phyloP scores from a whole-genome alignment of 2,113 vertebrate genomes.

The Austrofundulus limnaeus region DNA sequence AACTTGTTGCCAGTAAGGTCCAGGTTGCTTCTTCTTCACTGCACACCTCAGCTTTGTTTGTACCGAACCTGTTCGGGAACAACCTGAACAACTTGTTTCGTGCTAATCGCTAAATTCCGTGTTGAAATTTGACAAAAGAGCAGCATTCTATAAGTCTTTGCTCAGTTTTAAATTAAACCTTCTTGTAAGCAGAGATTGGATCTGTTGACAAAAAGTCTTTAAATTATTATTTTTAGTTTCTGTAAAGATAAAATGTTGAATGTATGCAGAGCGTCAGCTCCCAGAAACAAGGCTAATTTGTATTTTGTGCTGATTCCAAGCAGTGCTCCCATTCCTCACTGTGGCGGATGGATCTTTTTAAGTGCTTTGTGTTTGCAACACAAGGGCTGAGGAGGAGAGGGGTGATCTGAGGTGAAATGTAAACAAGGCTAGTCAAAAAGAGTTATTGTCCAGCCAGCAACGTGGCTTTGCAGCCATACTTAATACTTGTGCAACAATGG shows the following conservation, averaged over 20 bases:
- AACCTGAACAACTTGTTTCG: no score
- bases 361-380: conserved; percentile 20
- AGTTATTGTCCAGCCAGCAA: conserved; percentile 52
- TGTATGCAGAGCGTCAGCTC: neutral
- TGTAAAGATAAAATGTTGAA: conserved; percentile 12
- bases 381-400: conserved; percentile 24
- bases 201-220: no score
- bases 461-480: conserved; percentile 13
- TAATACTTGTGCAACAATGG: conserved; percentile 26
- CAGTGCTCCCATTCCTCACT: conserved; percentile 18
- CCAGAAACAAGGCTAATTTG: conserved; percentile 24
- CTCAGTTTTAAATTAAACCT: no score
- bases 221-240: neutral
- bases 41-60: no score
- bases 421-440: conserved; percentile 47
- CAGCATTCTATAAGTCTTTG: no score
- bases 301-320: conserved; percentile 39
- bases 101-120: no score
- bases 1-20: no score
- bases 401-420: conserved; percentile 64
- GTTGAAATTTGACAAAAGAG: no score
- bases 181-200: no score
- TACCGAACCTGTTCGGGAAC: no score
- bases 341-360: conserved; percentile 33
- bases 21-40: no score